Conservation (phyloP, 2,797 vertebrate genomes). For the Pangasius larnaudii region DNA sequence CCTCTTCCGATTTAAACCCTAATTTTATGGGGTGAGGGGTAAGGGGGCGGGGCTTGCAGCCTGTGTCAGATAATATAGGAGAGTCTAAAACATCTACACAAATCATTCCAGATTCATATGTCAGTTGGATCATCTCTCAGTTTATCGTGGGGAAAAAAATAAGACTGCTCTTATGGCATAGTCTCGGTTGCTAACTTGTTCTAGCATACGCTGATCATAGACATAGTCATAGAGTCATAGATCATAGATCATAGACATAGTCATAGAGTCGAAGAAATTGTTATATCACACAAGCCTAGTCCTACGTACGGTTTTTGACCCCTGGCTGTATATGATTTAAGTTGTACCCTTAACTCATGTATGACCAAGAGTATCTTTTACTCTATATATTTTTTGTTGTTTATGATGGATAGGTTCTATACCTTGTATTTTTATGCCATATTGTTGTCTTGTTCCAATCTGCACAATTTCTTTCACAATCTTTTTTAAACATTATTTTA, state of each 20-base stretch:
- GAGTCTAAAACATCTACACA: not conserved
- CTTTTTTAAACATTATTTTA: too few species aligned
- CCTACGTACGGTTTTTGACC: too few species aligned
- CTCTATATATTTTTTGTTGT: too few species aligned
- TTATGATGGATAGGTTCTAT: too few species aligned
- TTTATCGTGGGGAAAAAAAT: not conserved
- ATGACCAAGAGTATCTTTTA: not conserved
- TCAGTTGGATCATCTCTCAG: not conserved
- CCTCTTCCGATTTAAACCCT: not conserved
- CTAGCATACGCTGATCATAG: not conserved
- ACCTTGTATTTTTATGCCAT: too few species aligned
- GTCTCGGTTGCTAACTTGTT: not conserved
- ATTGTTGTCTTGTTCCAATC: too few species aligned
- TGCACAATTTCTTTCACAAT: too few species aligned
- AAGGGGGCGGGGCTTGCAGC: not conserved
- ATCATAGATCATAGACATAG: too few species aligned
- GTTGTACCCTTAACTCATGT: not conserved
- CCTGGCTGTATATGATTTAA: too few species aligned
- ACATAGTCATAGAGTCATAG: too few species aligned
- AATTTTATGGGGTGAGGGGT: not conserved
- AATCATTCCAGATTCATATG: not conserved
- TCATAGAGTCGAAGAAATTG: too few species aligned
- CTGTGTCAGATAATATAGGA: not conserved
- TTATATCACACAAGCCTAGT: too few species aligned
- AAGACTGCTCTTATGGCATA: not conserved